phyloP scores from a whole-genome alignment of 2,113 vertebrate genomes.

The Heterochromis multidens region DNA sequence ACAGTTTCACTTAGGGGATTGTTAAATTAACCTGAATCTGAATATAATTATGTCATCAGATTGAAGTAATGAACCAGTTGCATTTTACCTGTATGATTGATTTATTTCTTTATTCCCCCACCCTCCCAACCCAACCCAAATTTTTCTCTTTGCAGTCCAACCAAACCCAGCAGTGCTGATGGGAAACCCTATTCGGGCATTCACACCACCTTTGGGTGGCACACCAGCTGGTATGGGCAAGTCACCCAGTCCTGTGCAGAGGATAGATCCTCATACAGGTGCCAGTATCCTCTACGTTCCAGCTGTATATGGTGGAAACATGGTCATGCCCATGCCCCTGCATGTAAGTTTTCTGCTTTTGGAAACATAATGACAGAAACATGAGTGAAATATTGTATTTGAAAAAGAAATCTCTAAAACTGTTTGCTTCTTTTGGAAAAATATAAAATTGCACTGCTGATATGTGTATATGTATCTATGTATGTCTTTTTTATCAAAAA shows the following conservation, averaged over 20 bases:
- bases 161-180: constrained; percentile 92
- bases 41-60: not conserved
- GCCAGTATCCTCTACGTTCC: constrained; percentile 98
- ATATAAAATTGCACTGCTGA: not conserved
- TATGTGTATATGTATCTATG: not conserved
- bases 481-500: not conserved
- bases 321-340: constrained; percentile 99
- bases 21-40: not conserved
- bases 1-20: not conserved
- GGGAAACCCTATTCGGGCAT: constrained; percentile 94
- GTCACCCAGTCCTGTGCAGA: constrained; percentile 97
- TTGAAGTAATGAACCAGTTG: not conserved
- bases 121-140: too few relatives aligned
- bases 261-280: constrained; percentile 96
- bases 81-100: constrained; percentile 17
- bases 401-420: not conserved
- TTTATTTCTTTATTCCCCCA: too few relatives aligned
- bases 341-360: constrained; percentile 79
- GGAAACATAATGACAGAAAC: not conserved
- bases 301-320: constrained; percentile 97
- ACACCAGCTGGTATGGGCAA: constrained; percentile 87
- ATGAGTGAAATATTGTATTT: not conserved
- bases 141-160: constrained; percentile 80
- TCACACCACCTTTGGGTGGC: constrained; percentile 90
- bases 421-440: not conserved